Evolutionary conservation across 1,140 invertebrate species (phyloP), one percentile per base, ranked within the genome.

Genomic region (Pseudomyrmex flavicornis): DNA sequence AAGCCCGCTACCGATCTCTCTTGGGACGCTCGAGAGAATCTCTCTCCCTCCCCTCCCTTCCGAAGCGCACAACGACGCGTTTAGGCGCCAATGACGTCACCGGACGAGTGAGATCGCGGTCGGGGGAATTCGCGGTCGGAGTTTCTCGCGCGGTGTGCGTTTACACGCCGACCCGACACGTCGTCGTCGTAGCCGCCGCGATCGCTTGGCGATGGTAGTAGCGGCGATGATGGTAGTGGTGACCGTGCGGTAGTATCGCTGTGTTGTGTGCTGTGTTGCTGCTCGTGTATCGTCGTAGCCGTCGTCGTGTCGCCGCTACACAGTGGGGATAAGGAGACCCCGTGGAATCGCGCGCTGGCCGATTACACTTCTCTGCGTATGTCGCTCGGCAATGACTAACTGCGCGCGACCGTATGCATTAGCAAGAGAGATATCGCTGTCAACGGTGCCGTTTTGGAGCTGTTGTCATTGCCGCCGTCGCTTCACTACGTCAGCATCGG

Each of bases 31-130:
- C 13, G 70, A 1, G 46, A 35, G 44, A 50, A 22, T 35, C 68
- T 50, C 22, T 58, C 13, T 20, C 46, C 10, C 17, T 56, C 50
- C 44, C 12, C 52, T 17, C 65, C 48, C 79, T 17, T 72, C 54
- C 61, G 72, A 70, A 79, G 70, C 84, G 84, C 85, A 86, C 85
- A 80, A 62, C 84, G 85, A 79, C 84, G 83, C 82, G 87, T 89
- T 92, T 91, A 92, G 91, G 91, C 91, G 91, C 91, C 91, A 91
- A 90, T 92, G 90, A 92, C 91, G 90, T 92, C 90, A 91, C 54
- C 76, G 65, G 86, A 63, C 90, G 72, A 89, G 73, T 56, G 72
- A 62, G 63, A 63, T 72, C 68, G 75, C 68, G 46, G 62, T 2
- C 75, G 66, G 76, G 82, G 76, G 85, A 83, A 87, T 89, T 85